Percentiles rank a stretch among this genome's conserved stretches.
Evolutionary conservation across 2,797 vertebrate species (phyloP).

Genomic region (Anguilla anguilla): DNA sequence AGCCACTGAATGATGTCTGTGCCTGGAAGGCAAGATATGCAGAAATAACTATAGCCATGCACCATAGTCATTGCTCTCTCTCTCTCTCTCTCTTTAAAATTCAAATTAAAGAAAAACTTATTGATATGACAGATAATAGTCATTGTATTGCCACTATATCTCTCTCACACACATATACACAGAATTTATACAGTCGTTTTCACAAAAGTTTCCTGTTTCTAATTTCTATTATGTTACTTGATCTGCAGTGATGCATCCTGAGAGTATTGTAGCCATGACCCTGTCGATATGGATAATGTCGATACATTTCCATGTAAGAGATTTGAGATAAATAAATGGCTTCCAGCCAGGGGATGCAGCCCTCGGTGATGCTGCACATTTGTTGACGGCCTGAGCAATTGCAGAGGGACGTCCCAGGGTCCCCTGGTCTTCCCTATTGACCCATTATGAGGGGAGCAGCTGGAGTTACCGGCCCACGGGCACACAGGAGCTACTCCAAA

Average conservation of each 20-base stretch:
- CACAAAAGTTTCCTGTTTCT: not conserved
- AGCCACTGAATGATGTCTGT: constrained; percentile 93
- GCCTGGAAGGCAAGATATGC: constrained; percentile 68
- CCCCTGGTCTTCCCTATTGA: not conserved
- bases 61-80: not conserved
- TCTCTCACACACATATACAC: not conserved
- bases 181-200: not conserved
- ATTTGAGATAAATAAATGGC: not conserved
- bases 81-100: not conserved
- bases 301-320: not conserved
- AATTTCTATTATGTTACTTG: not conserved
- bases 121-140: too few relatives aligned
- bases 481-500: not conserved
- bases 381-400: not conserved
- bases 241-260: not conserved
- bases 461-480: not conserved
- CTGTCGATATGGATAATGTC: not conserved
- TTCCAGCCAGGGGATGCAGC: not conserved
- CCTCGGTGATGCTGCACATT: not conserved
- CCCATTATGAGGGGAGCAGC: not conserved
- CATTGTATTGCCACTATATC: not conserved
- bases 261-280: not conserved
- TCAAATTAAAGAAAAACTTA: too few relatives aligned
- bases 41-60: not conserved
- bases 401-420: not conserved